Conservation (phyloP, 2,113 vertebrate species). For the Pelecanoides urinatrix region DNA sequence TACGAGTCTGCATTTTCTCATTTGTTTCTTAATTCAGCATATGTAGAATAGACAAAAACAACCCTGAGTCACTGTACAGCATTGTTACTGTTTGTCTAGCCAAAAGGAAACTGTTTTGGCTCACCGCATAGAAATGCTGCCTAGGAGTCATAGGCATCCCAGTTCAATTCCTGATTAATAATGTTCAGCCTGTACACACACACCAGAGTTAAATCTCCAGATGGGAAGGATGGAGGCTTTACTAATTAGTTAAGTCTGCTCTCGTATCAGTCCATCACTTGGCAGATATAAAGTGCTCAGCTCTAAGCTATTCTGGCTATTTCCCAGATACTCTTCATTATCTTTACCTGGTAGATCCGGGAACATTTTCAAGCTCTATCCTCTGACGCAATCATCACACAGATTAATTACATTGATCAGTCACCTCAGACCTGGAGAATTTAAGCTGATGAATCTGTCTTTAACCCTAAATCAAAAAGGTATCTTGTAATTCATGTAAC, state of each 20-base stretch:
- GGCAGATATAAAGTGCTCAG: not conserved
- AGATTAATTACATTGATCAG: not conserved
- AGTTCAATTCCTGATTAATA: constrained; percentile 1
- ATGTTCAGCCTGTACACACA: not conserved
- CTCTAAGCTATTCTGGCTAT: not conserved
- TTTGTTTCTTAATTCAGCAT: not conserved
- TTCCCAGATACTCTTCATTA: not conserved
- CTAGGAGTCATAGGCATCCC: not conserved
- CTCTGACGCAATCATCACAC: not conserved
- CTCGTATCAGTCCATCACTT: not conserved
- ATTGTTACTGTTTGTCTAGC: not conserved
- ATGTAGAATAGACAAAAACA: not conserved
- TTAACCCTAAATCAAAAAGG: not conserved
- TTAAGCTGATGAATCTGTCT: not conserved
- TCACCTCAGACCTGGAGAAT: not conserved
- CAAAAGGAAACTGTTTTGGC: not conserved
- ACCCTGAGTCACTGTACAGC: not conserved
- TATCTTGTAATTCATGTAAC: not conserved
- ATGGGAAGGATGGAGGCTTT: constrained; percentile 22
- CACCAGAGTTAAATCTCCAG: not conserved
- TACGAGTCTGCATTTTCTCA: not conserved
- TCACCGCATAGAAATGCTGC: not conserved
- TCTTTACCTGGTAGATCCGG: not conserved
- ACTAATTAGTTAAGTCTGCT: constrained; percentile 31
- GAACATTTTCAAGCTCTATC: not conserved